Evolutionary conservation across 2,888 invertebrate genomes (phyloP).

Genomic region (Amblyteles armatorius): DNA sequence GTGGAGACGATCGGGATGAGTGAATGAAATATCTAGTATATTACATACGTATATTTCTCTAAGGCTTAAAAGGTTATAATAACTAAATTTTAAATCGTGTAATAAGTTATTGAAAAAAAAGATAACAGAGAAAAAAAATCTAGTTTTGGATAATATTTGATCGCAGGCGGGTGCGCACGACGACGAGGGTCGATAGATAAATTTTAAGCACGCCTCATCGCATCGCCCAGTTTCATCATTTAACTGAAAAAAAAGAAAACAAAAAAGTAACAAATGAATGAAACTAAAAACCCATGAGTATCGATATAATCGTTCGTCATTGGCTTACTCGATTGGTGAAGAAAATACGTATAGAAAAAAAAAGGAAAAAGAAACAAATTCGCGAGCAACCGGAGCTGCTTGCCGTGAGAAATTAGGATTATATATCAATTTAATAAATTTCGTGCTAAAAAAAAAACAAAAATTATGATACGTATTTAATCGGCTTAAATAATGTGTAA

Average conservation of each 20-base stretch:
- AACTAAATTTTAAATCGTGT: constrained; percentile 65
- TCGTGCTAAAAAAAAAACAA: constrained; percentile 38
- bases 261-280: constrained; percentile 34
- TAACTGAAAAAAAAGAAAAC: constrained; percentile 34
- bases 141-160: constrained; percentile 80
- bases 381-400: constrained; percentile 45
- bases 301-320: constrained; percentile 69
- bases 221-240: constrained; percentile 66
- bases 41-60: constrained; percentile 72
- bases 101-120: constrained; percentile 63
- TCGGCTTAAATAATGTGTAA: constrained; percentile 61
- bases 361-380: constrained; percentile 58
- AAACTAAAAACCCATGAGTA: constrained; percentile 59
- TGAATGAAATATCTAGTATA: constrained; percentile 70
- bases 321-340: constrained; percentile 63
- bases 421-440: constrained; percentile 49
- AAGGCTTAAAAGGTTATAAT: constrained; percentile 68
- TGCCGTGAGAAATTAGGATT: constrained; percentile 62
- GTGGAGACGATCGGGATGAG: constrained; percentile 62
- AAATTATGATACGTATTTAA: constrained; percentile 53
- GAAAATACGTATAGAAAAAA: constrained; percentile 38
- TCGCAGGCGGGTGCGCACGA: constrained; percentile 71
- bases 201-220: constrained; percentile 67
- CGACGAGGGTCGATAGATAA: constrained; percentile 62
- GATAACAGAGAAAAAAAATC: constrained; percentile 72